These are phyloP conservation scores for Myotis daubentonii DNA, from an alignment of 2,797 vertebrate genomes.

Conservation along the genomic window DNA sequence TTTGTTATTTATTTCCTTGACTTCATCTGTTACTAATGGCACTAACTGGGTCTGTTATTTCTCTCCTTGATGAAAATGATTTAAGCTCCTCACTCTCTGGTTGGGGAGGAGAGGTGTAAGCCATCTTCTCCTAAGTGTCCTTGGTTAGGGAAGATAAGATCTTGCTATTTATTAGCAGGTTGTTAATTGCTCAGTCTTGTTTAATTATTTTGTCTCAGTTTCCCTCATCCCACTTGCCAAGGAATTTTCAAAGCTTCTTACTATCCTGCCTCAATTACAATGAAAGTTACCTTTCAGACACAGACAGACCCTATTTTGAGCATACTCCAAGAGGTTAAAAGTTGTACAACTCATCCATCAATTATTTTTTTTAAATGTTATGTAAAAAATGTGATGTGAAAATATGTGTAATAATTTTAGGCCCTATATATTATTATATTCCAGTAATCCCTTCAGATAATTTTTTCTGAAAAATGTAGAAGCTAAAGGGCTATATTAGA, in stretches of 20 bases:
- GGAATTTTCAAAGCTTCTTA: neutral
- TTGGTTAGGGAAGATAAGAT: neutral
- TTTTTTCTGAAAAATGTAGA: neutral
- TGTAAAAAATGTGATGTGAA: neutral
- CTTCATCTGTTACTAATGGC: neutral
- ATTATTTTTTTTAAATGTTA: neutral
- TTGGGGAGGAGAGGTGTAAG: neutral
- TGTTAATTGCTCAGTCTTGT: neutral
- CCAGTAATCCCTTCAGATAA: neutral
- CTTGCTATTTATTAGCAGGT: neutral
- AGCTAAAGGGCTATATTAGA: no score
- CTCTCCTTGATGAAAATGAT: neutral
- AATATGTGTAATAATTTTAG: neutral
- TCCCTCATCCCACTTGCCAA: neutral
- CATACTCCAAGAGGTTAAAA: neutral
- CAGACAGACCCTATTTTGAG: fast-evolving
- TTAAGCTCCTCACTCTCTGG: neutral
- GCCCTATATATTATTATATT: neutral
- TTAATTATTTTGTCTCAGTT: neutral
- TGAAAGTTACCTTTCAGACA: neutral
- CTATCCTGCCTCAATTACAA: neutral
- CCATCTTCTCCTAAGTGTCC: neutral
- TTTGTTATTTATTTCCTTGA: neutral
- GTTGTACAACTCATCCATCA: neutral
- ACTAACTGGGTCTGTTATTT: neutral